These are phyloP conservation scores for Elaphurus davidianus DNA, from an alignment of 2,113 vertebrate genomes.

Conservation along the genomic window DNA sequence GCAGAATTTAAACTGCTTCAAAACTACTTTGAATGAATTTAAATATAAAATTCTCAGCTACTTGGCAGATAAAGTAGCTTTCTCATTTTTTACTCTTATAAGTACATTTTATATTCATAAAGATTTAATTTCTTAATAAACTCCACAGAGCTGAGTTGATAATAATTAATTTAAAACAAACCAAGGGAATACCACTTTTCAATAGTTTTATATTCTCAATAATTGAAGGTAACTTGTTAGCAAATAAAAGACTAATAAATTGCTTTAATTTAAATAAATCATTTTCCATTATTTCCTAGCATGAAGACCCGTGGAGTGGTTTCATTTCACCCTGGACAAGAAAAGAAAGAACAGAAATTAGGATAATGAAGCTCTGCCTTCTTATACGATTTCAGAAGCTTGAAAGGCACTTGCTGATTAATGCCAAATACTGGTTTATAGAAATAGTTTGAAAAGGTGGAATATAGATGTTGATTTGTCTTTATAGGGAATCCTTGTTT, in stretches of 20 bases:
- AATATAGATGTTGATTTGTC: neutral
- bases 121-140: constrained; percentile 21
- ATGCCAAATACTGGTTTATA: neutral
- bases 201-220: neutral
- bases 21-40: neutral
- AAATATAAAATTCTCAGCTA: constrained; percentile 21
- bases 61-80: neutral
- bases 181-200: neutral
- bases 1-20: neutral
- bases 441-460: neutral
- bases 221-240: constrained; percentile 33
- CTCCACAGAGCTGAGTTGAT: neutral
- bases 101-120: constrained; percentile 5
- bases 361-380: neutral
- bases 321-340: constrained; percentile 40
- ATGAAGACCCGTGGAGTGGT: neutral
- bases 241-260: constrained; percentile 41
- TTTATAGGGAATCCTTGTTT: neutral
- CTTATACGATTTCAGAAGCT: neutral
- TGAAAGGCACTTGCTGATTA: neutral
- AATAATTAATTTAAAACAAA: constrained; percentile 55
- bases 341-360: neutral
- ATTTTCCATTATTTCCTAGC: neutral
- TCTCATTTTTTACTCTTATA: constrained; percentile 24
- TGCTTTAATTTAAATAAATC: constrained; percentile 41